Evolutionary conservation across 2,113 vertebrate species (phyloP).

Genomic region (Oncorhynchus mykiss): DNA sequence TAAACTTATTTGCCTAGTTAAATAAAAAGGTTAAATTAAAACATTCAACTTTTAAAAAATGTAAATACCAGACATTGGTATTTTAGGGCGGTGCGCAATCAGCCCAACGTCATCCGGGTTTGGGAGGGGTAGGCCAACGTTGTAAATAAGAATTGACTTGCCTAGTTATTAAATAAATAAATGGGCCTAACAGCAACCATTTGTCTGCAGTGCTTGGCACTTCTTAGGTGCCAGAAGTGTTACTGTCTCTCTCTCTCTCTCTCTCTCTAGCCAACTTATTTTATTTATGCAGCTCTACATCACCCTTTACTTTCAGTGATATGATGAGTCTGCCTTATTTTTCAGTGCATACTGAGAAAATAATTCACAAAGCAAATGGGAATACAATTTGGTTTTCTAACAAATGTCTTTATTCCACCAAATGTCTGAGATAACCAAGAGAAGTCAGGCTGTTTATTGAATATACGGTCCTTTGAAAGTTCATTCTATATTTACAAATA

Average conservation of each 20-base stretch:
- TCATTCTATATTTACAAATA: conserved; percentile 15
- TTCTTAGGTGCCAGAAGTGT: not conserved
- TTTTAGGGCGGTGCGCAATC: too few relatives aligned
- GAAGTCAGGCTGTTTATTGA: not conserved
- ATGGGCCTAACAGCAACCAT: not conserved
- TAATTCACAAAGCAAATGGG: not conserved
- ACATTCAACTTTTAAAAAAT: too few relatives aligned
- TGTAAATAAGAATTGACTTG: too few relatives aligned
- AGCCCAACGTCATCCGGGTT: too few relatives aligned
- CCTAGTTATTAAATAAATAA: too few relatives aligned
- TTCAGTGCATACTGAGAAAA: not conserved
- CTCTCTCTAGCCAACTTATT: conserved; percentile 7
- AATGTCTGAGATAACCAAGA: not conserved
- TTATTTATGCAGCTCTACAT: not conserved
- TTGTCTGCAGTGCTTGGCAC: not conserved
- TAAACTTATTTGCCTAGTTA: too few relatives aligned
- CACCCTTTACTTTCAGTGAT: conserved; percentile 8
- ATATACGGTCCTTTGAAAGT: not conserved
- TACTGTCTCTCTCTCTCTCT: too few relatives aligned
- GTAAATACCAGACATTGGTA: not conserved
- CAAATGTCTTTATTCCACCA: conserved; percentile 11
- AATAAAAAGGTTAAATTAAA: too few relatives aligned
- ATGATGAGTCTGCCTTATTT: not conserved
- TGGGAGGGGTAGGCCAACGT: too few relatives aligned
- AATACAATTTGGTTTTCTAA: not conserved